Evolutionary conservation across 2,888 invertebrate species (phyloP), one percentile per base, ranked within the genome.

Genomic region (Calliopum simillimum): DNA sequence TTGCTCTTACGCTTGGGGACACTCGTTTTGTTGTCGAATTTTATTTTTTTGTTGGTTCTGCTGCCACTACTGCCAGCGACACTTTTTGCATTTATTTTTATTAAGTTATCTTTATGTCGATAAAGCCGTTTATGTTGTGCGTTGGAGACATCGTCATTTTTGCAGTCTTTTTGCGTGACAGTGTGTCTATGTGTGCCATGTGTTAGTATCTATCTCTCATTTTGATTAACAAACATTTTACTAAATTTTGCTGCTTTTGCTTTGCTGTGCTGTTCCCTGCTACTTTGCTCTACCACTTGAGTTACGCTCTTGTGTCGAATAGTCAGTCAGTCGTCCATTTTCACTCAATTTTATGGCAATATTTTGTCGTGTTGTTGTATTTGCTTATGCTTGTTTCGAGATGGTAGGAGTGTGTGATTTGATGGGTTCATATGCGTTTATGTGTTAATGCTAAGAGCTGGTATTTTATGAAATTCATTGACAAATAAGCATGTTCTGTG

Each of bases 71-170:
- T 33, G 33, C 33, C 33, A 8, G 33, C 19, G 55, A 55, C 55
- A 55, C 23, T 55, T 55, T 55, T 55, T n/a, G 21, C 16, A 11
- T n/a, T 19, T 19, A 19, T 19, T 55, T 19, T 55, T 55, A 55
- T 23, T n/a, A 19, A 55, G 55, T 33, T 51, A 25, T 64, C 11
- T 62, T 62, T 62, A 23, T 62, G 44, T 47, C 25, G 33, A 25
- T 58, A 41, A 53, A 41, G 12, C 19, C 14, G 16, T 59, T 62
- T 13, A 14, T 21, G n/a, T 6, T 58, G 62, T 49, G 49, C 19
- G 59, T 59, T 16, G 19, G 12, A 19, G 33, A 41, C 19, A 59
- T 12, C 19, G 41, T 12, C n/a, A 49, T 49, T 49, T 16, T 16
- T 13, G 49, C n/a, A 16, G n/a, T n/a, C 49, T n/a, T 1, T 19